These are phyloP conservation scores for Podarcis raffonei DNA, from an alignment of 2,113 vertebrate genomes.

Conservation along the genomic window DNA sequence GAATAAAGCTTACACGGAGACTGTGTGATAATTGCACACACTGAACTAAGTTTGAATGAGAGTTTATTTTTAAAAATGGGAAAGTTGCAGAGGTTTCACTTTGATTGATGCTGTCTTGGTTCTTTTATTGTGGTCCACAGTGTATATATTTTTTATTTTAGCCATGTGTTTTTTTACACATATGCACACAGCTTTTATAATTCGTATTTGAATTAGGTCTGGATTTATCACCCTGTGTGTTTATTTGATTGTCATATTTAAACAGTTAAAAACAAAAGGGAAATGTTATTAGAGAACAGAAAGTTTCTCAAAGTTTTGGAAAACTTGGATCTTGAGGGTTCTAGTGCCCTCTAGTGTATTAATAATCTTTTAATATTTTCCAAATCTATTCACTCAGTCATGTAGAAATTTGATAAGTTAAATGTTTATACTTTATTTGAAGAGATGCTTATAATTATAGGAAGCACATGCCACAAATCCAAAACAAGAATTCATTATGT, in stretches of 20 bases:
- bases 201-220: background rate
- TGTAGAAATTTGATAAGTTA: background rate
- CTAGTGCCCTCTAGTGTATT: conserved; percentile 73
- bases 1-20: background rate
- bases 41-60: background rate
- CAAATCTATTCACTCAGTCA: background rate
- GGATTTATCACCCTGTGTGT: background rate
- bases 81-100: background rate
- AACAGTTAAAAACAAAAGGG: background rate
- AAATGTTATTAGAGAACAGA: background rate
- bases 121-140: background rate
- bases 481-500: background rate
- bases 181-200: background rate
- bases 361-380: background rate
- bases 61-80: background rate
- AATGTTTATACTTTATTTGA: background rate
- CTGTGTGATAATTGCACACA: background rate
- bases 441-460: background rate
- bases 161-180: background rate
- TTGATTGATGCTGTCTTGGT: background rate
- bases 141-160: background rate
- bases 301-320: background rate
- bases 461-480: conserved; percentile 4
- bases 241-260: conserved; percentile 15
- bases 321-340: conserved; percentile 31